A percentile compares a stretch with the other conserved stretches of the same genome.
Evolutionary conservation across 1,140 invertebrate genomes (phyloP).

Genomic region (Acromyrmex charruanus): DNA sequence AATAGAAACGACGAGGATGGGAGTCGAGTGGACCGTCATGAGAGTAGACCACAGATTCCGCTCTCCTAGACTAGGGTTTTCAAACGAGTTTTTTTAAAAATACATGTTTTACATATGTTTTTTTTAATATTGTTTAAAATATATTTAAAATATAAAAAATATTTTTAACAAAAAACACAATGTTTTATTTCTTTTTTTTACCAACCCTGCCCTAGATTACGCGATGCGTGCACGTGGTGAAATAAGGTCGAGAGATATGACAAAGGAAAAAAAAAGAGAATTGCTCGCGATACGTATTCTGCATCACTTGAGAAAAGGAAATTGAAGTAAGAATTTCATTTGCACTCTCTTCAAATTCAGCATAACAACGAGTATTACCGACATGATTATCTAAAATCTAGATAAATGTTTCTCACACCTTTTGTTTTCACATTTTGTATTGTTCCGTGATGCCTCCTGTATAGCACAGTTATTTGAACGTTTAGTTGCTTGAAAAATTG

Average conservation of each 20-base stretch:
- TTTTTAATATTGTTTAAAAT: no score
- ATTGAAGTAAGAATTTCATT: not conserved
- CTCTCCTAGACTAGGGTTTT: not conserved
- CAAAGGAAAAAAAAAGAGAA: not conserved
- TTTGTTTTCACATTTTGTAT: not conserved
- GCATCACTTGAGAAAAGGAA: not conserved
- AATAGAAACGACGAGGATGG: conserved; percentile 57
- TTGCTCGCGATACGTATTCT: not conserved
- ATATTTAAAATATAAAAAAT: no score
- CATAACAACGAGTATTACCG: no score
- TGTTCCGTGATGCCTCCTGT: no score
- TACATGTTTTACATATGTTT: no score
- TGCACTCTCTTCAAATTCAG: conserved; percentile 3
- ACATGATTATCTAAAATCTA: not conserved
- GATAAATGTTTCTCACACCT: conserved; percentile 7
- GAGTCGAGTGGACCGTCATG: conserved; percentile 35
- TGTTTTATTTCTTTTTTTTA: no score
- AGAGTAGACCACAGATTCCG: not conserved
- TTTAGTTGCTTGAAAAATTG: not conserved
- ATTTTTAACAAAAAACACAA: no score
- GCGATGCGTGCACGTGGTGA: conserved; percentile 30
- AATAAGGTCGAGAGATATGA: conserved; percentile 19
- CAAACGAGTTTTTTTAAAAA: no score
- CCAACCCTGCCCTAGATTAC: not conserved
- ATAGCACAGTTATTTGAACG: no score